Percentiles rank a stretch among this genome's conserved stretches.
Evolutionary conservation across 2,113 vertebrate species (phyloP).

Genomic region (Megaleporinus macrocephalus): DNA sequence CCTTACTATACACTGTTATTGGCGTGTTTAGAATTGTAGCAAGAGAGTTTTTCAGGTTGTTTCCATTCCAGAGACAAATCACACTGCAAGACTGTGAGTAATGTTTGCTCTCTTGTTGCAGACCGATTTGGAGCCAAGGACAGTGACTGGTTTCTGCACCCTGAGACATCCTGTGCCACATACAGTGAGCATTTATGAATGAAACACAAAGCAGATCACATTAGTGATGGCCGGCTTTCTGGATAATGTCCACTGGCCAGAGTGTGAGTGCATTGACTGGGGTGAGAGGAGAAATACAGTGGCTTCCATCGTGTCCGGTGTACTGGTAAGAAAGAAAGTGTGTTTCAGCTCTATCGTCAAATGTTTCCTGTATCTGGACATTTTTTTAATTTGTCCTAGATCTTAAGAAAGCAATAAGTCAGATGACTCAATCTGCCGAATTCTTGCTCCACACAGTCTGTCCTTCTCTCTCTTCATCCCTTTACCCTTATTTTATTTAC

Average conservation of each 20-base stretch:
- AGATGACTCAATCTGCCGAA: too few species aligned
- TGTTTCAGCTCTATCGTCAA: background rate
- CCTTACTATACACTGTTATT: too few species aligned
- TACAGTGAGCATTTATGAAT: background rate
- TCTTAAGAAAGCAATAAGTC: too few species aligned
- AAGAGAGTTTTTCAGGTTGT: too few species aligned
- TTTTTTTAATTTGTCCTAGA: too few species aligned
- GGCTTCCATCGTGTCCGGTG: slow-evolving; percentile 84
- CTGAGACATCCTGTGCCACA: background rate
- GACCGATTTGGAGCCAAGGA: background rate
- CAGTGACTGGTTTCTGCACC: background rate
- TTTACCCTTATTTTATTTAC: too few species aligned
- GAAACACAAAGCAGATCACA: background rate
- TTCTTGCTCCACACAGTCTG: too few species aligned
- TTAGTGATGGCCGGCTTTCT: slow-evolving; percentile 89
- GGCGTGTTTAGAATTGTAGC: too few species aligned
- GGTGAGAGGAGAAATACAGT: slow-evolving; percentile 86
- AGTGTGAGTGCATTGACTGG: slow-evolving; percentile 91
- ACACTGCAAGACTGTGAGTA: background rate
- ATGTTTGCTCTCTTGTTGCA: background rate
- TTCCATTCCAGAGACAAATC: background rate
- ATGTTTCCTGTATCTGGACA: background rate
- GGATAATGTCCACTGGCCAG: slow-evolving; percentile 91
- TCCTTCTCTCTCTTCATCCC: too few species aligned
- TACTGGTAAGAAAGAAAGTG: slow-evolving; percentile 79